A percentile compares a stretch with the other conserved stretches of the same genome.
Evolutionary conservation across 2,888 invertebrate genomes (phyloP).

Genomic region (Cephus runcator): DNA sequence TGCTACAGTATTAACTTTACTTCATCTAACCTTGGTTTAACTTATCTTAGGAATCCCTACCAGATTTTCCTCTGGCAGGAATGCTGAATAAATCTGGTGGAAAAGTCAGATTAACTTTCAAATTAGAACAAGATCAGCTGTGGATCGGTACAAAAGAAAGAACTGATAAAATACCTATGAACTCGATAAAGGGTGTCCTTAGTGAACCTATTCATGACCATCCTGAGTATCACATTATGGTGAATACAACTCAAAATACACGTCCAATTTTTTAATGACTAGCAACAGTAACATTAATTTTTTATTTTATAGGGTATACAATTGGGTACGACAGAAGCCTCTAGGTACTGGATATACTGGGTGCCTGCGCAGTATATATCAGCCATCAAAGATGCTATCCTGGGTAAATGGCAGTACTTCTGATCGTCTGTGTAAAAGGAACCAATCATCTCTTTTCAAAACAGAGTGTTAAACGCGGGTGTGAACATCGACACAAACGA

Average conservation of each 20-base stretch:
- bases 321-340: constrained; percentile 90
- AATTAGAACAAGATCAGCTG: constrained; percentile 88
- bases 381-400: constrained; percentile 89
- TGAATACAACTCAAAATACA: constrained; percentile 62
- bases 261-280: background rate
- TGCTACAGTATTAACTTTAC: background rate
- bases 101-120: constrained; percentile 91
- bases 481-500: constrained; percentile 55
- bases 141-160: constrained; percentile 95
- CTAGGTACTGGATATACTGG: constrained; percentile 94
- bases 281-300: background rate
- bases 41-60: constrained; percentile 77
- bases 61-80: constrained; percentile 83
- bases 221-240: constrained; percentile 92
- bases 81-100: constrained; percentile 92
- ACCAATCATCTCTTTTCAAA: constrained; percentile 37
- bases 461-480: constrained; percentile 46
- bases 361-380: constrained; percentile 91
- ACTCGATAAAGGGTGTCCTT: constrained; percentile 83
- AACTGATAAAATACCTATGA: constrained; percentile 92
- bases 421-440: constrained; percentile 63
- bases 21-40: background rate
- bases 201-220: constrained; percentile 87
- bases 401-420: constrained; percentile 87
- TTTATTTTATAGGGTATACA: constrained; percentile 78